These are phyloP conservation scores for Rallus crepitans DNA, from an alignment of 2,797 vertebrate genomes.

Conservation along the genomic window DNA sequence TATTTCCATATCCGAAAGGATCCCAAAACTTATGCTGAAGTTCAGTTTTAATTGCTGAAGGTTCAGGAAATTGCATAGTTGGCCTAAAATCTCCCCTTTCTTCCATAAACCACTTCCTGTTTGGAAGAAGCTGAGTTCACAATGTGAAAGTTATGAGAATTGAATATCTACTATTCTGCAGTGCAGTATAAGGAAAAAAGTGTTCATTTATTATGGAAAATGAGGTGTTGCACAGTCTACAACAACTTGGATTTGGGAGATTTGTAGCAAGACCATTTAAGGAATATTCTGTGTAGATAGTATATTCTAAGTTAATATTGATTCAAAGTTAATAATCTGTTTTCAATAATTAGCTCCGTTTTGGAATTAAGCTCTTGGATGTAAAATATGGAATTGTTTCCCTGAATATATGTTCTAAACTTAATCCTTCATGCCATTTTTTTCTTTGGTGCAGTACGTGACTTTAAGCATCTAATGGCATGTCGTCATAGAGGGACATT, in stretches of 20 bases:
- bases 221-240: background rate
- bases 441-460: background rate
- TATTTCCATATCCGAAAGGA: background rate
- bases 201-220: background rate
- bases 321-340: background rate
- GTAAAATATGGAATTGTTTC: background rate
- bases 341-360: background rate
- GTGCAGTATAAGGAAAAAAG: background rate
- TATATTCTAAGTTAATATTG: background rate
- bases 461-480: background rate
- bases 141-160: slow-evolving; percentile 4
- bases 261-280: slow-evolving; percentile 1
- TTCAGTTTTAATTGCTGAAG: slow-evolving; percentile 35
- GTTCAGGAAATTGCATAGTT: slow-evolving; percentile 43
- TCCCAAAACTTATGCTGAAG: background rate
- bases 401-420: slow-evolving; percentile 12
- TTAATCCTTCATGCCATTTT: background rate
- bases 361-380: background rate
- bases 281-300: background rate
- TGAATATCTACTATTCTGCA: background rate
- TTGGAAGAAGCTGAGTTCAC: slow-evolving; percentile 48
- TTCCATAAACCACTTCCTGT: slow-evolving; percentile 35
- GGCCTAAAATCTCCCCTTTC: slow-evolving; percentile 12
- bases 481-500: background rate
- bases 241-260: background rate